These are phyloP conservation scores for Ormyrus thymus DNA, from an alignment of 2,888 invertebrate genomes.

Conservation along the genomic window DNA sequence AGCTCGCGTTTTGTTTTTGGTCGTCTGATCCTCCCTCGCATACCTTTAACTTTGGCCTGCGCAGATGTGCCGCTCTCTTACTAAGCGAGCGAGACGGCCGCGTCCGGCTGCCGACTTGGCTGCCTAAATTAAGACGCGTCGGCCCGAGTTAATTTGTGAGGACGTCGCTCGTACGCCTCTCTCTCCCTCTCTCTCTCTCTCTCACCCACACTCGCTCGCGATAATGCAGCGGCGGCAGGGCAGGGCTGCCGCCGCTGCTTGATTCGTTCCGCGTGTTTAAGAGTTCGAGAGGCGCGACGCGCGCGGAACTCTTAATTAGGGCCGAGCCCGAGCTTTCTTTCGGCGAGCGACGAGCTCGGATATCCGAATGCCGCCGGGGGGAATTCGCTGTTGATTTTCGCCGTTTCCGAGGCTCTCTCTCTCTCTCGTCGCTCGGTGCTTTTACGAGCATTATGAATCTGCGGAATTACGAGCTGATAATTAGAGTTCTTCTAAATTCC, in stretches of 20 bases:
- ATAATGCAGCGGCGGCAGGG: too few species aligned
- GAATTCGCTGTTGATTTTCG: slow-evolving; percentile 2
- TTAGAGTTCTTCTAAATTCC: too few species aligned
- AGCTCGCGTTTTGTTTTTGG: neutral
- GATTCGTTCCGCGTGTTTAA: slow-evolving; percentile 2
- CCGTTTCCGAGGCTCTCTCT: neutral
- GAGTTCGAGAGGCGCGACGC: slow-evolving; percentile 18
- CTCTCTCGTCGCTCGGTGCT: too few species aligned
- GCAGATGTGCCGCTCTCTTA: slow-evolving; percentile 39
- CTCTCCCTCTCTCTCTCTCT: too few species aligned
- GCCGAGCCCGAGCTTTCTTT: slow-evolving; percentile 9
- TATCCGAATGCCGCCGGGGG: neutral
- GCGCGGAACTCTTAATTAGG: slow-evolving; percentile 44
- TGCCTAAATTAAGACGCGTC: slow-evolving; percentile 67
- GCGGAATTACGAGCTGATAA: too few species aligned
- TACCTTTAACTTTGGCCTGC: slow-evolving; percentile 16
- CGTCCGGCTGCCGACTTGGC: slow-evolving; percentile 44
- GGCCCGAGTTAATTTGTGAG: slow-evolving; percentile 64
- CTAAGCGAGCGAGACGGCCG: slow-evolving; percentile 57
- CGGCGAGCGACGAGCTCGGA: slow-evolving; percentile 3
- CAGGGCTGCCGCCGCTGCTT: neutral
- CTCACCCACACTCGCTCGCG: too few species aligned
- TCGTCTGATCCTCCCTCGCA: neutral
- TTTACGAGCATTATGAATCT: too few species aligned
- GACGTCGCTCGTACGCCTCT: slow-evolving; percentile 40